Percentiles rank a stretch among this genome's conserved stretches.
These are phyloP conservation scores for Pagrus major DNA, from an alignment of 2,113 vertebrate genomes.

Conservation along the genomic window DNA sequence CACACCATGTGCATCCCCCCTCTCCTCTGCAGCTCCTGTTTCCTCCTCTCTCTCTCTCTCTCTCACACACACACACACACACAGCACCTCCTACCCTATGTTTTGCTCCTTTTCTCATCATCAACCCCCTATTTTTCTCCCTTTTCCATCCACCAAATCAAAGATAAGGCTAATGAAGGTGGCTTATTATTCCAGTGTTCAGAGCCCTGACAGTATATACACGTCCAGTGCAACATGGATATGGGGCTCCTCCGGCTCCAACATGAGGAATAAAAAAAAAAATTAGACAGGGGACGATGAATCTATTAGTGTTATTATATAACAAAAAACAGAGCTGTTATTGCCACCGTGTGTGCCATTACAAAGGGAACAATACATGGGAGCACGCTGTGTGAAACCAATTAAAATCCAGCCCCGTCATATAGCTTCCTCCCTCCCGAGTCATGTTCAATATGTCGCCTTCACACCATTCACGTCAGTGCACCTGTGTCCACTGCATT, in stretches of 20 bases:
- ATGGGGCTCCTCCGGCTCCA: conserved; percentile 21
- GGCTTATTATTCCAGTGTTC: conserved; percentile 56
- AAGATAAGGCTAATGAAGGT: conserved; percentile 76
- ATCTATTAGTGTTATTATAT: conserved; percentile 80
- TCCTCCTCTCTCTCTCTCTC: conserved; percentile 54
- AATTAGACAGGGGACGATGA: conserved; percentile 69
- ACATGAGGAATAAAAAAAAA: conserved; percentile 45
- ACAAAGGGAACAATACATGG: conserved; percentile 77
- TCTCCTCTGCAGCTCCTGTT: conserved; percentile 57
- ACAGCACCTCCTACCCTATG: conserved; percentile 41
- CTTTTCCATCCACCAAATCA: conserved; percentile 61
- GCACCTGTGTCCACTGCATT: conserved; percentile 76
- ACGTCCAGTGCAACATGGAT: conserved; percentile 21
- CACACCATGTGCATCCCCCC: conserved; percentile 41
- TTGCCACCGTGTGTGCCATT: conserved; percentile 70
- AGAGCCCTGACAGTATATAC: conserved; percentile 32
- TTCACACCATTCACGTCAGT: conserved; percentile 69
- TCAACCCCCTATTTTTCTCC: conserved; percentile 38
- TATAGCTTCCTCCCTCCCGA: conserved; percentile 67
- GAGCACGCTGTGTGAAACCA: conserved; percentile 73
- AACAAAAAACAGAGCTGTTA: conserved; percentile 72
- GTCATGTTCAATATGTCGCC: conserved; percentile 70
- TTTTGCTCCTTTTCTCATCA: conserved; percentile 61
- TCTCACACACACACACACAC: too few species aligned
- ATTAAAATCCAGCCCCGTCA: conserved; percentile 80